phyloP scores from a whole-genome alignment of 2,888 invertebrate genomes.

The Drosophila lutescens region DNA sequence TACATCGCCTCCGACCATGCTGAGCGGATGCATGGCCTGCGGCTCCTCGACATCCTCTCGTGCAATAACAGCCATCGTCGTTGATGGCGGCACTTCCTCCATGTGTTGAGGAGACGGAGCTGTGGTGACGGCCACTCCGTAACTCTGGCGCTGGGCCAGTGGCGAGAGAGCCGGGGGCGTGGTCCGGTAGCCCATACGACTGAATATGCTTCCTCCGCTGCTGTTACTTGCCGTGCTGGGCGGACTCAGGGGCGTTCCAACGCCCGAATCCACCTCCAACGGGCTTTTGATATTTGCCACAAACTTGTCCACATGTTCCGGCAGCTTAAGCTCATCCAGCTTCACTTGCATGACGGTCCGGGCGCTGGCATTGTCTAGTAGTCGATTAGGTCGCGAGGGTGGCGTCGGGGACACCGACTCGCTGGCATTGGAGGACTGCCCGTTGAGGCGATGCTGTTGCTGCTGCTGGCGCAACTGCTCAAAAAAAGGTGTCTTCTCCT shows the following conservation, averaged over 20 bases:
- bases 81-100: conserved; percentile 45
- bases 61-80: conserved; percentile 33
- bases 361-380: conserved; percentile 67
- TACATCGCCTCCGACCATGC: conserved; percentile 89
- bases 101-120: conserved; percentile 42
- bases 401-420: conserved; percentile 43
- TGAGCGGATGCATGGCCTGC: conserved; percentile 88
- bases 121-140: conserved; percentile 54
- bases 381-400: conserved; percentile 78
- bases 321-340: conserved; percentile 81
- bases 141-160: conserved; percentile 66
- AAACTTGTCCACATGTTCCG: conserved; percentile 82
- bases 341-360: conserved; percentile 72
- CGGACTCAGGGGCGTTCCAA: conserved; percentile 88
- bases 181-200: conserved; percentile 82
- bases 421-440: conserved; percentile 39
- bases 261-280: conserved; percentile 86
- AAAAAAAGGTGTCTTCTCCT: conserved; percentile 86
- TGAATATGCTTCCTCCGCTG: conserved; percentile 78
- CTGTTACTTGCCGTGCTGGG: conserved; percentile 82
- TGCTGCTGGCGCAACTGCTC: conserved; percentile 89
- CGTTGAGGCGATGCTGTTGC: conserved; percentile 66
- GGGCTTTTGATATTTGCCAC: conserved; percentile 82
- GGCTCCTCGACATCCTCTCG: conserved; percentile 42
- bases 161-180: conserved; percentile 80